These are phyloP conservation scores for Ceriagrion tenellum DNA, from an alignment of 2,888 invertebrate species.

Conservation along the genomic window DNA sequence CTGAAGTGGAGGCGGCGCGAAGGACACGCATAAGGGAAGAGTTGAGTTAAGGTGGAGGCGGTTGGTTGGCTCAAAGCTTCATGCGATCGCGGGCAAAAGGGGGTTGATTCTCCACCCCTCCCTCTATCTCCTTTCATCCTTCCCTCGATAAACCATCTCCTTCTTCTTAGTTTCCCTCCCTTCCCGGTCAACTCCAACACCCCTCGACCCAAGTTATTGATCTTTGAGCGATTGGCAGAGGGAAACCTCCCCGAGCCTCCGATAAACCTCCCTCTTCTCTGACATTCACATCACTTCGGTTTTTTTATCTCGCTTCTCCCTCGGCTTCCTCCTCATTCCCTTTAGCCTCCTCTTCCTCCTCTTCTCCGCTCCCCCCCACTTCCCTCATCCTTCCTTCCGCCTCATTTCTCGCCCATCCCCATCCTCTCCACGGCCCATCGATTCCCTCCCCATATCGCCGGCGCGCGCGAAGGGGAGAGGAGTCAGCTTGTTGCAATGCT, in stretches of 20 bases:
- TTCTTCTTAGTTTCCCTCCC: neutral
- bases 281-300: constrained; percentile 28
- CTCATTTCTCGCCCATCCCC: neutral
- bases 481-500: constrained; percentile 31
- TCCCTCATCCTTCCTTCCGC: neutral
- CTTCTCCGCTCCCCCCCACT: neutral
- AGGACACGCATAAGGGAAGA: neutral
- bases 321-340: neutral
- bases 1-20: neutral
- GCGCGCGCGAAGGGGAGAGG: neutral
- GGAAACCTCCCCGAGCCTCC: constrained; percentile 21
- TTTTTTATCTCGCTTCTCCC: constrained; percentile 13
- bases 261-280: constrained; percentile 9
- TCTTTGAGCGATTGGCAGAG: constrained; percentile 55
- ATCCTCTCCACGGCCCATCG: neutral
- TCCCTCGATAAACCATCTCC: neutral
- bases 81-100: neutral
- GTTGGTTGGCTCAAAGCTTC: constrained; percentile 31
- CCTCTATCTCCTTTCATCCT: neutral
- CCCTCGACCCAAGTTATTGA: constrained; percentile 48
- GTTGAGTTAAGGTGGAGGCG: neutral
- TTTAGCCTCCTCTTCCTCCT: neutral
- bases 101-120: neutral
- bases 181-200: constrained; percentile 18
- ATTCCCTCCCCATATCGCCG: neutral